phyloP scores from a whole-genome alignment of 2,113 vertebrate species.

The Rhinolophus ferrumequinum region DNA sequence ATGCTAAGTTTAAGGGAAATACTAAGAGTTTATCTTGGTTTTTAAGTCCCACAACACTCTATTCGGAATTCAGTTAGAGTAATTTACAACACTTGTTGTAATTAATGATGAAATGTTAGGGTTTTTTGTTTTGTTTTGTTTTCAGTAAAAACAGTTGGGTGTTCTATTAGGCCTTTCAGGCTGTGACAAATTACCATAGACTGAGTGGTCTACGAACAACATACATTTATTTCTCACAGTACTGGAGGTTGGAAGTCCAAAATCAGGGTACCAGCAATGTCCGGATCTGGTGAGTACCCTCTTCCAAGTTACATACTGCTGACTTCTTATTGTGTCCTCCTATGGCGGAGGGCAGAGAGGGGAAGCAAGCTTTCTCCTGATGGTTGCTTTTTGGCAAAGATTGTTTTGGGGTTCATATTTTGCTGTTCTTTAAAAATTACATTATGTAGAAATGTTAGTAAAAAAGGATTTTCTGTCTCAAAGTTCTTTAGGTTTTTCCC shows the following conservation, averaged over 20 bases:
- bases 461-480: neutral
- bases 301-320: neutral
- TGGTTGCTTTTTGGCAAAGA: neutral
- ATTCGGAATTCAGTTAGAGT: neutral
- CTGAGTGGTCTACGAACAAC: neutral
- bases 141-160: neutral
- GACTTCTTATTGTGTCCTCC: neutral
- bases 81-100: neutral
- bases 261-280: accelerated
- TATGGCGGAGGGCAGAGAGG: neutral
- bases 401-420: neutral
- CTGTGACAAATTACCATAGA: neutral
- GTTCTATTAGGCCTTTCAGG: neutral
- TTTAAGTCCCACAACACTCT: neutral
- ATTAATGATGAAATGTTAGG: neutral
- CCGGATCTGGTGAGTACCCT: neutral
- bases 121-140: neutral
- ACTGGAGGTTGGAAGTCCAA: neutral
- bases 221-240: neutral
- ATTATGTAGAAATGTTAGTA: neutral
- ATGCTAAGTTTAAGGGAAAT: neutral
- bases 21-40: neutral
- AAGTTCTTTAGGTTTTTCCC: neutral
- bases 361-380: neutral
- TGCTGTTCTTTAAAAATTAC: neutral